Base-by-base conservation (phyloP, 1,140 invertebrate species). In the Microplitis demolitor region DNA sequence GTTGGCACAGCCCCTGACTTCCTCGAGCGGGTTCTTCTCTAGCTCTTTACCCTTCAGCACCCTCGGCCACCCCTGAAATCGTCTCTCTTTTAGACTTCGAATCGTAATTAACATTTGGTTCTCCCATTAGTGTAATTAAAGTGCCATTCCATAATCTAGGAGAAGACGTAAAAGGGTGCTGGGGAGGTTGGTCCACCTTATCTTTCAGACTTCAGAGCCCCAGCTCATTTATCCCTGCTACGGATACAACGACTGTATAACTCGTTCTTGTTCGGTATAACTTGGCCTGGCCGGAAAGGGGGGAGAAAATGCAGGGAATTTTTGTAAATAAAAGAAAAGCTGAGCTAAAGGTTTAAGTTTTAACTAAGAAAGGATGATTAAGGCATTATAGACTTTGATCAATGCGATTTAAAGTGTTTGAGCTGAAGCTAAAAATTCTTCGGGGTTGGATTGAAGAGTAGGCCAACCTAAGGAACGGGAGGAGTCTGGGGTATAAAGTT, bases 71-170 rank as follows among this genome's bases (percentile, higher is more conserved):
- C 35, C 62, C 11, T 34, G 35, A 79, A 80, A 81, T 85, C 84
- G 82, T 79, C 86, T 88, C 88, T 90, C 88, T 89, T 89, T 89
- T 89, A 85, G 89, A 89, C 89, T 90, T 91, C 89, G 89, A 90
- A 90, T 90, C 89, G 89, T 90, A 91, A 91, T 91, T 90, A 91
- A 91, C 90, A 90, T 90, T 91, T 90, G 90, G 89, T 89, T 89
- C 89, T 89, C 88, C 90, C 90, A 91, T 91, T 91, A 91, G 89
- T 90, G 89, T 90, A 91, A 91, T 91, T 90, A 91, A 91, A 90
- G 89, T 90, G 89, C 89, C 90, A 89, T 89, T 88, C 87, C 85
- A 88, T 87, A 88, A 88, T 87, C 85, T 88, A 87, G 85, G 86
- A 87, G 83, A 81, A 80, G 79, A 78, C 64, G 68, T 53, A 69